Conservation (phyloP, 2,797 vertebrate species). For the Garrulus glandarius region DNA sequence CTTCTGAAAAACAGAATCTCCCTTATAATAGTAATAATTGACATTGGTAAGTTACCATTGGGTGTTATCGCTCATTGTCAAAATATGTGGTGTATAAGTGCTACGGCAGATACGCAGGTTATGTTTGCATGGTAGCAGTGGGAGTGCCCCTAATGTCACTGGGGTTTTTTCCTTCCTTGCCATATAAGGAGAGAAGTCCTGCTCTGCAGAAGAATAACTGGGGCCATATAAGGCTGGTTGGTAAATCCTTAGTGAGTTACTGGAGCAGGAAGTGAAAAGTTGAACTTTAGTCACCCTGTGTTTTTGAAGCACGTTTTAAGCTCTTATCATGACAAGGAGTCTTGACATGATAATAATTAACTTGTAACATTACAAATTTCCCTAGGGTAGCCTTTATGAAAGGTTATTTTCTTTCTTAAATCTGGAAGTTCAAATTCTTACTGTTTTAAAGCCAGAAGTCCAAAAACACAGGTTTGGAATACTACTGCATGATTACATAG, state of each 20-base stretch:
- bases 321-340: background rate
- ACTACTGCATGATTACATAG: background rate
- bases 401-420: background rate
- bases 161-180: conserved; percentile 63
- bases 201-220: conserved; percentile 35
- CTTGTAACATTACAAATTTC: background rate
- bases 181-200: conserved; percentile 75
- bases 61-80: background rate
- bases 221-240: conserved; percentile 61
- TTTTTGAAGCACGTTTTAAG: background rate
- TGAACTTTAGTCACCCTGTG: conserved; percentile 63
- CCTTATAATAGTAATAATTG: background rate
- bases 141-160: conserved; percentile 68
- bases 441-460: background rate
- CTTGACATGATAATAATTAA: conserved; percentile 59
- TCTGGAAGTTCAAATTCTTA: background rate
- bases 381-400: background rate
- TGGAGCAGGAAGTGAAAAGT: conserved; percentile 59
- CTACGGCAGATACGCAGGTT: background rate
- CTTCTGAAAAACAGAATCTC: background rate
- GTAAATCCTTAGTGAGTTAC: conserved; percentile 31
- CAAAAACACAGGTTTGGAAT: background rate
- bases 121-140: conserved; percentile 58
- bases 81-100: conserved; percentile 32
- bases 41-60: too few species aligned